Evolutionary conservation across 1,140 invertebrate genomes (phyloP), one percentile per base, ranked within the genome.

Genomic region (Carcinoscorpius rotundicauda): DNA sequence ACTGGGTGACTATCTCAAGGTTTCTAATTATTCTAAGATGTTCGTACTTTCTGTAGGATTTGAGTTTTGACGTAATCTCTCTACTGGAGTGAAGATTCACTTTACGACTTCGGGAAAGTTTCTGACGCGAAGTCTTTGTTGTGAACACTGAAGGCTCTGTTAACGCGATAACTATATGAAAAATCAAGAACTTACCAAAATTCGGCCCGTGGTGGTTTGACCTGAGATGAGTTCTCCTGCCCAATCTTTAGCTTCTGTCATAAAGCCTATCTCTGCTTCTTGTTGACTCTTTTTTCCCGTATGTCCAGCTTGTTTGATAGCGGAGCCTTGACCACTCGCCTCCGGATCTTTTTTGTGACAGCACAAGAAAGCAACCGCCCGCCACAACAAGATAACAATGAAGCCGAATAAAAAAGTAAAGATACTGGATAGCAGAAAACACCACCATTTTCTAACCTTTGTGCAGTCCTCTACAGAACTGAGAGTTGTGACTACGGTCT

Each of bases 201-300:
- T 99, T 79, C 97, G 84, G 76, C 97, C 97, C 73, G 96, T 99
- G 75, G 94, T 98, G 72, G 94, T 98, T 81, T 99, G 97, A 76
- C 97, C 97, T 73, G 96, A 98, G 79, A 99, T 99, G 75, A 99
- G 87, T 82, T 99, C 96, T 76, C 97, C 96, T 76, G 97, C 96
- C 96, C 97, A 98, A 81, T 98, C 96, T 83, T 98, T 98, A 75
- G 96, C 95, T 84, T 98, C 94, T 74, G 94, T 97, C 88, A 95
- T 92, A 83, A 94, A 94, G 75, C 90, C 92, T 70, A 89, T 89
- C 80, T 93, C 89, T 91, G 66, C 52, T 61, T 62, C 52, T 67
- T 63, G 8, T 29, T 57, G 3, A 51, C 65, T 55, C 60, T 63
- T 4, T 8, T 51, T n/a, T 9, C 52, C 6, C 52, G 52, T 8